phyloP scores from a whole-genome alignment of 2,888 invertebrate species.

The Sminthurinus aureus region DNA sequence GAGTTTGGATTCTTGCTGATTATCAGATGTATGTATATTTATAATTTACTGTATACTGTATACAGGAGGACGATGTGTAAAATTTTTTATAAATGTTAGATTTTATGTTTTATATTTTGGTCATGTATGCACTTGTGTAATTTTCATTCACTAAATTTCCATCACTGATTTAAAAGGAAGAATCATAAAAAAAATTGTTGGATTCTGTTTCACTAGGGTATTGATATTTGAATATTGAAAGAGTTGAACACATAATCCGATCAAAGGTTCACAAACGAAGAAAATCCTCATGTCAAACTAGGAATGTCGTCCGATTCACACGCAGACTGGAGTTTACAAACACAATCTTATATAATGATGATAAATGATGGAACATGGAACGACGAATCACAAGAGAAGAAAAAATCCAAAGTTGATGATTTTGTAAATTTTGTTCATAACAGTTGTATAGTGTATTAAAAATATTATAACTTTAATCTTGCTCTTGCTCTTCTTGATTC shows the following conservation, averaged over 20 bases:
- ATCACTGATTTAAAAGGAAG: conserved; percentile 10
- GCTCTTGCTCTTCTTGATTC: too few relatives aligned
- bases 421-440: not conserved
- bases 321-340: not conserved
- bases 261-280: not conserved
- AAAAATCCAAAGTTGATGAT: not conserved
- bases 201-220: not conserved
- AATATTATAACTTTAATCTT: not conserved
- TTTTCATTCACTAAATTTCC: conserved; percentile 32
- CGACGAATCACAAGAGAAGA: not conserved
- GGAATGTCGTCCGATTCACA: not conserved
- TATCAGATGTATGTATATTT: not conserved
- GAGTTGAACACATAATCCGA: not conserved
- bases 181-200: not conserved
- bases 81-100: not conserved
- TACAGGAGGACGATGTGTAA: not conserved
- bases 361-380: conserved; percentile 8
- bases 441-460: not conserved
- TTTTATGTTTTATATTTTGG: not conserved
- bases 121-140: not conserved
- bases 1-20: too few relatives aligned
- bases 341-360: not conserved
- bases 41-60: not conserved
- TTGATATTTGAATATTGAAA: not conserved
- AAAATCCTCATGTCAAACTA: not conserved